Evolutionary conservation across 2,113 vertebrate species (phyloP).

Genomic region (Anser brachyrhynchus): DNA sequence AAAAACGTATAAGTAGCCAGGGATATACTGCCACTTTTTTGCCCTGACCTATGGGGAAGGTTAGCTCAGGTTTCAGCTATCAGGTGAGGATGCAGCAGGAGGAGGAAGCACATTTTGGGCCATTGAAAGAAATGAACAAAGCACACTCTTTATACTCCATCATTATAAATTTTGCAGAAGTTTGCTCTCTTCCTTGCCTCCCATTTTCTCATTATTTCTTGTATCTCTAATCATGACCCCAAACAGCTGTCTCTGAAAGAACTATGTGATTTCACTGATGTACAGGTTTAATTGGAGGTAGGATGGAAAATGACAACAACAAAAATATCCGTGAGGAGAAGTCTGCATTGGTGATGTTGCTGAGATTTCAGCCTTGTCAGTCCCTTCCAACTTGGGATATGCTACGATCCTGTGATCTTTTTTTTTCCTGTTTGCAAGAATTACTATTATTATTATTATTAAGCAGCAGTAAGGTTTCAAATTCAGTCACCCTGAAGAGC

Average conservation of each 20-base stretch:
- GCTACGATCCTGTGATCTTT: background rate
- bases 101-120: background rate
- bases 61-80: background rate
- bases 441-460: background rate
- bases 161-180: background rate
- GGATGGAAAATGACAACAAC: background rate
- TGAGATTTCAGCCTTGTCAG: background rate
- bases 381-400: background rate
- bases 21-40: background rate
- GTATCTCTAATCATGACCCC: background rate
- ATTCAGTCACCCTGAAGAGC: background rate
- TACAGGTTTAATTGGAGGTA: background rate
- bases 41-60: background rate
- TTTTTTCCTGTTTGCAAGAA: background rate
- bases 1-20: background rate
- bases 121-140: background rate
- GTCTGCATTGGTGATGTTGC: background rate
- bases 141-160: background rate
- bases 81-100: background rate
- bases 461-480: background rate
- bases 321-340: background rate
- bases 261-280: background rate
- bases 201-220: background rate
- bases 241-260: background rate
- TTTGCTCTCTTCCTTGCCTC: background rate